phyloP scores from a whole-genome alignment of 2,888 invertebrate species.

The Blastobasis adustella region DNA sequence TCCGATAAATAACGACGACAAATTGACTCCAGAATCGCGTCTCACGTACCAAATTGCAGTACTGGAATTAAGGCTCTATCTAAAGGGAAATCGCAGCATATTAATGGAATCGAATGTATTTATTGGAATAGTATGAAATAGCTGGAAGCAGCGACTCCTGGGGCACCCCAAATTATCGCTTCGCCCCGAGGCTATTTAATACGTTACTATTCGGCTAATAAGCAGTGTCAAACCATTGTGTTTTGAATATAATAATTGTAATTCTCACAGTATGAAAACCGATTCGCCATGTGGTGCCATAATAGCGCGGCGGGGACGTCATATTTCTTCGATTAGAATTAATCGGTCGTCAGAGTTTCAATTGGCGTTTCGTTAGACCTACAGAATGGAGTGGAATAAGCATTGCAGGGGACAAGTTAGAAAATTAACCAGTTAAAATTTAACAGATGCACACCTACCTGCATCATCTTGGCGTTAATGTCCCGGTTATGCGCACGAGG shows the following conservation, averaged over 20 bases:
- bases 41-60: conserved; percentile 3
- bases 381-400: no score
- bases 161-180: conserved; percentile 64
- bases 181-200: conserved; percentile 58
- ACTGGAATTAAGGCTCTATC: conserved; percentile 1
- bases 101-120: conserved; percentile 50
- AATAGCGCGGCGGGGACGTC: conserved; percentile 22
- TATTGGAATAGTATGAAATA: conserved; percentile 35
- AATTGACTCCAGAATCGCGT: background rate
- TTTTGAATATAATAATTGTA: conserved; percentile 23
- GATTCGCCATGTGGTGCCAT: conserved; percentile 42
- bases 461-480: no score
- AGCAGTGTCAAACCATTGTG: conserved; percentile 52
- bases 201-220: conserved; percentile 60
- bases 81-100: conserved; percentile 43
- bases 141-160: conserved; percentile 34
- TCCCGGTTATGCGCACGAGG: no score
- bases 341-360: conserved; percentile 3
- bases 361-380: background rate
- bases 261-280: conserved; percentile 33
- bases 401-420: no score
- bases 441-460: no score
- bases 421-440: no score
- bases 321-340: conserved; percentile 2
- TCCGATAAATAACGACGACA: background rate